These are phyloP conservation scores for Marmota monax DNA, from an alignment of 2,113 vertebrate genomes.

Conservation along the genomic window DNA sequence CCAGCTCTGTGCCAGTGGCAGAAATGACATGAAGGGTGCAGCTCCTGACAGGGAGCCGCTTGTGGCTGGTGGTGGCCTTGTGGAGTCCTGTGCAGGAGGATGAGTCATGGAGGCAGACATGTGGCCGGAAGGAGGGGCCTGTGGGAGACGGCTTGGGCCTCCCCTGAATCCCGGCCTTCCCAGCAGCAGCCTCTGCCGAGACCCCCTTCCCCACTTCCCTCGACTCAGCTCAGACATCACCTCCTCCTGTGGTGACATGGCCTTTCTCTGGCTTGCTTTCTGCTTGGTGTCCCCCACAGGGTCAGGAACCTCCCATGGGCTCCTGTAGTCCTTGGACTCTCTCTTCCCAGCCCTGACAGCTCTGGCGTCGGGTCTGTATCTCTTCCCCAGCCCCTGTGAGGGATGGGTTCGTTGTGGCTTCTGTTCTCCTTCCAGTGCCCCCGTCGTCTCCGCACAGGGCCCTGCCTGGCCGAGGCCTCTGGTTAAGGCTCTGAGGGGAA, in stretches of 20 bases:
- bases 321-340: background rate
- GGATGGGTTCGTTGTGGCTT: background rate
- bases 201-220: background rate
- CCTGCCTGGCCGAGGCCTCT: background rate
- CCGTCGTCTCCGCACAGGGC: background rate
- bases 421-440: background rate
- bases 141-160: background rate
- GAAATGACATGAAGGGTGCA: too few relatives aligned
- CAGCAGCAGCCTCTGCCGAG: background rate
- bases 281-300: too few relatives aligned
- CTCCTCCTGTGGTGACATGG: background rate
- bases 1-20: background rate
- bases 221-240: background rate
- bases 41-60: background rate
- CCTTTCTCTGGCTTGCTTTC: background rate
- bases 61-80: background rate
- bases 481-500: accelerated
- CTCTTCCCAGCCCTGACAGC: background rate
- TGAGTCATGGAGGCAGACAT: background rate
- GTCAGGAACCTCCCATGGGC: background rate
- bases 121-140: accelerated
- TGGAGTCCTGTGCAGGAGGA: background rate
- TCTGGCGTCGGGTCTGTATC: background rate
- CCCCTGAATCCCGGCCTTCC: background rate
- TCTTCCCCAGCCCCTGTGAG: background rate